These are phyloP conservation scores for Coregonus sp. DNA, from an alignment of 2,797 vertebrate genomes.

Conservation along the genomic window DNA sequence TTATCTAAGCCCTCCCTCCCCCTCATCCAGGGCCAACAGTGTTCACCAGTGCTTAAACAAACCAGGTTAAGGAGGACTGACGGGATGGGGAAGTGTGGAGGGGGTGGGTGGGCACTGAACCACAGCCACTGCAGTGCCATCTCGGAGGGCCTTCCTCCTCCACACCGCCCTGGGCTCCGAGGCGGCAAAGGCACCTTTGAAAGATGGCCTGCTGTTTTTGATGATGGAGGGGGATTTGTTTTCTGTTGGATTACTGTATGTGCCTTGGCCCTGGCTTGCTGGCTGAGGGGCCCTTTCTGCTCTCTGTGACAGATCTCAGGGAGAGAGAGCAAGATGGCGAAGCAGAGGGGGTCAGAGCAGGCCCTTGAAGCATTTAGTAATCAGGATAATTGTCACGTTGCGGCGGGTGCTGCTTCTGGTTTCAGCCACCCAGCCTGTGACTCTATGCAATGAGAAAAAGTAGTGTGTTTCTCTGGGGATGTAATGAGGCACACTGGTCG, in stretches of 20 bases:
- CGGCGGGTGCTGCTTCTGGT: conserved; percentile 52
- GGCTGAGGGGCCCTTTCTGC: conserved; percentile 50
- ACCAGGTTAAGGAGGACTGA: conserved; percentile 68
- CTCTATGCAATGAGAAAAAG: conserved; percentile 42
- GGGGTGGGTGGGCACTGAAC: conserved; percentile 58
- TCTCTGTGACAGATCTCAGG: conserved; percentile 65
- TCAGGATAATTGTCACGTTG: conserved; percentile 77
- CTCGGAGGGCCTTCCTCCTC: conserved; percentile 61
- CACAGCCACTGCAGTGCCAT: conserved; percentile 55
- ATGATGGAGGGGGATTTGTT: conserved; percentile 66
- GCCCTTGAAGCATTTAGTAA: conserved; percentile 70
- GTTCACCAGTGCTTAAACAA: conserved; percentile 78
- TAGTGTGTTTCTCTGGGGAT: conserved; percentile 13
- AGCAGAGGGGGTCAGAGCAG: conserved; percentile 67
- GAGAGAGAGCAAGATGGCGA: conserved; percentile 50
- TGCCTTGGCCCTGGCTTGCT: conserved; percentile 46
- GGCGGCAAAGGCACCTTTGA: conserved; percentile 55
- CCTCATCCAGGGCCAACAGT: conserved; percentile 64
- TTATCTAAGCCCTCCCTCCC: conserved; percentile 60
- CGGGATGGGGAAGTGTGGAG: conserved; percentile 53
- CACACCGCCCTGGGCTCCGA: conserved; percentile 60
- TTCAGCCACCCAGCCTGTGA: conserved; percentile 53
- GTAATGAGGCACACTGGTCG: not conserved
- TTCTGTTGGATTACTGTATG: conserved; percentile 68
- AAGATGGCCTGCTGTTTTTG: conserved; percentile 62